Evolutionary conservation across 2,797 vertebrate species (phyloP).

Genomic region (Scyliorhinus canicula): DNA sequence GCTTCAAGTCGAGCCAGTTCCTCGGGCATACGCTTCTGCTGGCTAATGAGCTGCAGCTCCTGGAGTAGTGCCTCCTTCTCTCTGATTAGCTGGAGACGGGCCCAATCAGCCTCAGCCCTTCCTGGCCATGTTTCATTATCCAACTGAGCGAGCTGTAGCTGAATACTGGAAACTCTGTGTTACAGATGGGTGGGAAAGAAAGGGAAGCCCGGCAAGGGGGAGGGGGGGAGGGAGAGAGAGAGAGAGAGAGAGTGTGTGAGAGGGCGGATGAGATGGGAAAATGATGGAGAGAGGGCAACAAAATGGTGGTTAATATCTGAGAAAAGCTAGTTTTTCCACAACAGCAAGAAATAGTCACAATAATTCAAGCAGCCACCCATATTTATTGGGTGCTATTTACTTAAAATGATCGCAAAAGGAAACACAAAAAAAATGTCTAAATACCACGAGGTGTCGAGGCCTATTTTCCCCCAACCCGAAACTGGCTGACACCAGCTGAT

Average conservation of each 20-base stretch:
- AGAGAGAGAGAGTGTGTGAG: neutral
- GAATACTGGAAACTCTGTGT: constrained; percentile 81
- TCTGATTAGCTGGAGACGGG: constrained; percentile 87
- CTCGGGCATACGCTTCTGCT: constrained; percentile 72
- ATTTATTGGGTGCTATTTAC: neutral
- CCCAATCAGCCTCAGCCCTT: constrained; percentile 83
- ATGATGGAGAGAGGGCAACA: neutral
- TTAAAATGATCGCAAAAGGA: neutral
- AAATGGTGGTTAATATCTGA: neutral
- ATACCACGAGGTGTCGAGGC: neutral
- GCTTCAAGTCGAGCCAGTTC: constrained; percentile 76
- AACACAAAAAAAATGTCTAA: neutral
- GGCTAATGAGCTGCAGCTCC: constrained; percentile 82
- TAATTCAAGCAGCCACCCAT: no score
- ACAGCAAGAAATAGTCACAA: neutral
- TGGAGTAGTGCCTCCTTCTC: constrained; percentile 95
- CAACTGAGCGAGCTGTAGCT: constrained; percentile 87
- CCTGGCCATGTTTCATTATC: constrained; percentile 90
- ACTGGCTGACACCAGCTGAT: neutral
- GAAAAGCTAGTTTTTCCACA: neutral
- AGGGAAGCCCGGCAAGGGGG: no score
- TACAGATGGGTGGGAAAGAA: neutral
- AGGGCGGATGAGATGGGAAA: neutral
- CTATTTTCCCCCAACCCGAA: neutral
- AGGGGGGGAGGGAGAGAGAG: no score